Evolutionary conservation across 92 coral and sea anemone genomes (phyloP), one percentile per base, ranked within the genome.

Genomic region (Chrysogorgia sp.): DNA sequence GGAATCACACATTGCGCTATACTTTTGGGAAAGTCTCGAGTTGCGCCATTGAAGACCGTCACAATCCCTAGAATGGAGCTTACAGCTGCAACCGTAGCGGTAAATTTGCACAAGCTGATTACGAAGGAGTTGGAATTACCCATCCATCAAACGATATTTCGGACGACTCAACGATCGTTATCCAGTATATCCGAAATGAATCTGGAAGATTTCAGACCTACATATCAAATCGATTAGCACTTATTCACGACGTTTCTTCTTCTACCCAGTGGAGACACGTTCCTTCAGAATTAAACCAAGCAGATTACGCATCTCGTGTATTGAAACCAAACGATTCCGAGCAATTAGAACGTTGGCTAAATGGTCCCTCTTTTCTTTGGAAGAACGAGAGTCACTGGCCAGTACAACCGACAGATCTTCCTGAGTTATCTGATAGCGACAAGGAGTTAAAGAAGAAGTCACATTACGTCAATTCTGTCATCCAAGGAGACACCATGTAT

Each of bases 131-230:
- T 52, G 52, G 67, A 66, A 40, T 24, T 75, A 17, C 47, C 64
- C 24, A 33, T 76, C 30, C 35, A 75, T 28, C 63, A 81, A 25
- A 64, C 84, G 5, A 12, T 32, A 8, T 82, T 66, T 47, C 82
- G 90, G 90, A 82, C 90, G 14, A 86, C 47, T 64, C 83, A 3
- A 76, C 68, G 15, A 34, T 67, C 13, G 90, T 86, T 34, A 74
- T 82, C 7, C 83, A 69, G n/a, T 86, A 86, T 74, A 58, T 86
- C 19, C 43, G 67, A 23, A 86, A 86, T 40, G 67, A 76, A 34
- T 34, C 75, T 2, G 48, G 57, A 33, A 37, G 86, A 47, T 86
- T 81, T 37, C 71, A 67, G 37, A 71, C 76, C 3, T 85, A 80
- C 56, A 77, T 72, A 33, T 67, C 89, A 3, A 85, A 85, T 55